Conservation (phyloP, 2,888 invertebrate genomes). For the Strigamia transsilvanica region DNA sequence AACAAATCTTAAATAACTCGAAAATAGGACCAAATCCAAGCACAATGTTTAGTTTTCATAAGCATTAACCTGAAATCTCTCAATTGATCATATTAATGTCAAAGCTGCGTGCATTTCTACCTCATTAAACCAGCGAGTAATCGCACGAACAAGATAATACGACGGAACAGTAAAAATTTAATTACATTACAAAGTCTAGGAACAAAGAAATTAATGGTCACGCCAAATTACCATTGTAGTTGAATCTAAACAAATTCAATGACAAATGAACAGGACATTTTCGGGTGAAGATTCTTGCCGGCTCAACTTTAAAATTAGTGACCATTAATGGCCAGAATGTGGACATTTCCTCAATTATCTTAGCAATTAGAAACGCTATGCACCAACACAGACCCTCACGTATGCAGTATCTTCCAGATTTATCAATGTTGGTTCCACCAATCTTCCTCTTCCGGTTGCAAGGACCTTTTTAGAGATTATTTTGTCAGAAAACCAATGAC, state of each 20-base stretch:
- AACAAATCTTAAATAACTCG: neutral
- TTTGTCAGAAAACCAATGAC: neutral
- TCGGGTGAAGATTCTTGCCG: conserved; percentile 16
- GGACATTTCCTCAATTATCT: conserved; percentile 40
- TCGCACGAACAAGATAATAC: conserved; percentile 39
- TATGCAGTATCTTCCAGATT: conserved; percentile 3
- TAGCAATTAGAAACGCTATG: conserved; percentile 28
- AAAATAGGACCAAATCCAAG: neutral
- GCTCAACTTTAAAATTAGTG: conserved; percentile 34
- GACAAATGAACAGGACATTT: conserved; percentile 9
- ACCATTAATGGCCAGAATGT: conserved; percentile 5
- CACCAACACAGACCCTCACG: conserved; percentile 17
- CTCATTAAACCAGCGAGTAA: conserved; percentile 36
- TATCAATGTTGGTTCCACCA: conserved; percentile 40
- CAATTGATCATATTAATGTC: conserved; percentile 46
- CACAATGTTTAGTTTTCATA: neutral
- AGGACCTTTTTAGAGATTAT: conserved; percentile 20
- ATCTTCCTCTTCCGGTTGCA: conserved; percentile 32
- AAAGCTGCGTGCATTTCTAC: conserved; percentile 33
- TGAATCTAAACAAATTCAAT: neutral
- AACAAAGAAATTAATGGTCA: conserved; percentile 22
- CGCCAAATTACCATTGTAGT: neutral
- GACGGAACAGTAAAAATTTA: conserved; percentile 42
- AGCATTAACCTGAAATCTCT: conserved; percentile 30
- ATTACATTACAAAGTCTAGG: conserved; percentile 12